phyloP scores from a whole-genome alignment of 2,888 invertebrate species.

The Leucoma salicis region DNA sequence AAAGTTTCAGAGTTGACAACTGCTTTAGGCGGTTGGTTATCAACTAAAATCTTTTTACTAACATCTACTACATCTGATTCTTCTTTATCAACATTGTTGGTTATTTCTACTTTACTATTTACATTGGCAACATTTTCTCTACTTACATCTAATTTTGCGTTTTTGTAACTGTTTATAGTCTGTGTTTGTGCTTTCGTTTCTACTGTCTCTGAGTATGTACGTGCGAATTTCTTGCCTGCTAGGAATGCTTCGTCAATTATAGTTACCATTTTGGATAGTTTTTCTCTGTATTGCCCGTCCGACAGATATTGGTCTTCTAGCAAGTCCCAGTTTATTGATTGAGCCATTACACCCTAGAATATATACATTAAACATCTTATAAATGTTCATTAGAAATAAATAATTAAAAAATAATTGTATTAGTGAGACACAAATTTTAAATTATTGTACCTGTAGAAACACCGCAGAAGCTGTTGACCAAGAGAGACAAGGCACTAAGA shows the following conservation, averaged over 20 bases:
- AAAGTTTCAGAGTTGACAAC: slow-evolving; percentile 29
- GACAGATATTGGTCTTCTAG: slow-evolving; percentile 93
- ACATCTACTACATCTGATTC: slow-evolving; percentile 33
- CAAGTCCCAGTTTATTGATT: slow-evolving; percentile 96
- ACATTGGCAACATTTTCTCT: background rate
- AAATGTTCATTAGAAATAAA: background rate
- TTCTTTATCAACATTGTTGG: slow-evolving; percentile 34
- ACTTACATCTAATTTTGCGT: slow-evolving; percentile 17
- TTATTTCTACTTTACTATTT: slow-evolving; percentile 49
- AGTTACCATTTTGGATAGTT: slow-evolving; percentile 93
- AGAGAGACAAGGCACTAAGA: slow-evolving; percentile 96
- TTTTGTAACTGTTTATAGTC: slow-evolving; percentile 20
- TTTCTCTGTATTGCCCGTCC: slow-evolving; percentile 90
- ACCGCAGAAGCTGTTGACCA: slow-evolving; percentile 99
- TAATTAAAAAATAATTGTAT: too few species aligned
- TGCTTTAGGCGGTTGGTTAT: slow-evolving; percentile 40
- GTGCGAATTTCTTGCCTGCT: slow-evolving; percentile 89
- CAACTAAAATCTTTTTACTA: slow-evolving; percentile 40
- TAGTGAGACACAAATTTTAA: too few species aligned
- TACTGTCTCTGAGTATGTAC: slow-evolving; percentile 75
- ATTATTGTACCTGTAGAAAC: slow-evolving; percentile 89
- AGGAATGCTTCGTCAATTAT: slow-evolving; percentile 88
- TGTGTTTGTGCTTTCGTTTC: slow-evolving; percentile 13
- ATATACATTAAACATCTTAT: background rate
- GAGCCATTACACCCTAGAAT: slow-evolving; percentile 94